Conservation (phyloP, 2,113 vertebrate genomes). For the Ceratotherium simum region DNA sequence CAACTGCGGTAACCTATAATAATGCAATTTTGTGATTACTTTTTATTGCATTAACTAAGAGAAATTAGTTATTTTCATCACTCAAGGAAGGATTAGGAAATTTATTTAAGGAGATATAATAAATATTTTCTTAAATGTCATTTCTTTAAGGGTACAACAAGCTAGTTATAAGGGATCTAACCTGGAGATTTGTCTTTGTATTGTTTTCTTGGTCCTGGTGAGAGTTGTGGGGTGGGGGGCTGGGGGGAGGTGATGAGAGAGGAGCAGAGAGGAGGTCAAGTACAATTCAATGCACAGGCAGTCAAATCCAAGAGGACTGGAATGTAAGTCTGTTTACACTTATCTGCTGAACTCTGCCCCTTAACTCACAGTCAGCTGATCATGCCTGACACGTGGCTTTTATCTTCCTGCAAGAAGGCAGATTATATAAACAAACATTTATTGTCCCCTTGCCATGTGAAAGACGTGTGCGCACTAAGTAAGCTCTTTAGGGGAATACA, state of each 20-base stretch:
- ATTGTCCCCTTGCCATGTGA: background rate
- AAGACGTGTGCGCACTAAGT: background rate
- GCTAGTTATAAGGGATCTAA: background rate
- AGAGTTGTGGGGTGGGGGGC: background rate
- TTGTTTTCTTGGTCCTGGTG: background rate
- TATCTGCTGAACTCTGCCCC: background rate
- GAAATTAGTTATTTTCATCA: background rate
- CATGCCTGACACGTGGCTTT: background rate
- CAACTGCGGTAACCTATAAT: background rate
- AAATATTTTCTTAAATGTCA: background rate
- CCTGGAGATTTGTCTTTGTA: background rate
- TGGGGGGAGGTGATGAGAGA: background rate
- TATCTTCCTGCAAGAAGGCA: background rate
- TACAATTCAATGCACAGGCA: background rate
- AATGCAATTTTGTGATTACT: background rate
- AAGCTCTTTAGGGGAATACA: background rate
- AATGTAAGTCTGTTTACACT: background rate
- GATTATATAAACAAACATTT: background rate
- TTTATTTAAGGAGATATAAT: background rate
- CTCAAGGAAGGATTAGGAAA: background rate
- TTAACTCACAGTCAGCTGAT: background rate
- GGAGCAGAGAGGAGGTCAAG: background rate
- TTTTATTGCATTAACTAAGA: background rate
- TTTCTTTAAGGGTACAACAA: background rate
- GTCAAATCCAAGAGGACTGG: background rate